Conservation (phyloP, 1,140 invertebrate species). For the Caenorhabditis remanei region DNA sequence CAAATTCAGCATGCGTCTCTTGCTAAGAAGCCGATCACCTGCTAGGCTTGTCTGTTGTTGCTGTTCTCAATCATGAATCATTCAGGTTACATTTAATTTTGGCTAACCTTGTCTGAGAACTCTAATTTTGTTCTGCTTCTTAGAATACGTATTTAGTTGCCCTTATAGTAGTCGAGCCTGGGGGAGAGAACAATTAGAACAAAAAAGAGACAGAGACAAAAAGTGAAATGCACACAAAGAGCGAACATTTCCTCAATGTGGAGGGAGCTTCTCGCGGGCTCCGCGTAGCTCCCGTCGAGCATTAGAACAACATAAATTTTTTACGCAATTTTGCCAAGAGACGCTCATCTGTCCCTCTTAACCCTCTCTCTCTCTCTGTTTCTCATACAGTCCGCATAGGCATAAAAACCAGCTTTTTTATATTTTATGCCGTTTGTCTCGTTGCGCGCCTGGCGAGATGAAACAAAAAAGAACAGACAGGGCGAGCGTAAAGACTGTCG, state of each 20-base stretch:
- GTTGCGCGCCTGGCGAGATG: conserved; percentile 50
- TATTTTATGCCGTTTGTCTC: conserved; percentile 56
- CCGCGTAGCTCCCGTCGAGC: conserved; percentile 8
- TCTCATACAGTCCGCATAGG: background rate
- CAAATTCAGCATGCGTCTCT: background rate
- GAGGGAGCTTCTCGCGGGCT: background rate
- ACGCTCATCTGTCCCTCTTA: background rate
- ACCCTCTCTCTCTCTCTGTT: background rate
- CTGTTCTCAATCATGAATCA: conserved; percentile 5
- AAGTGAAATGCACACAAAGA: conserved; percentile 31
- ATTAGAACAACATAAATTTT: conserved; percentile 36
- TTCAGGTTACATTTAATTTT: conserved; percentile 1
- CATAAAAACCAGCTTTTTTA: conserved; percentile 54
- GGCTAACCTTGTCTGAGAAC: background rate
- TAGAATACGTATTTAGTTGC: background rate
- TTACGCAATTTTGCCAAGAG: conserved; percentile 22
- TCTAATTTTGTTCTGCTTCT: background rate
- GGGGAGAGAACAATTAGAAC: background rate
- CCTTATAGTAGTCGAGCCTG: background rate
- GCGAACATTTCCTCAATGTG: conserved; percentile 24
- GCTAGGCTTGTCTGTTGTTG: conserved; percentile 7
- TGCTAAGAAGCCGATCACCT: background rate
- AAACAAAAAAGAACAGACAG: conserved; percentile 56
- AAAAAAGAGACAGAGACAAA: background rate
- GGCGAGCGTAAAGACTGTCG: conserved; percentile 45